Evolutionary conservation across 2,797 vertebrate species (phyloP).

Genomic region (Apogon talboti): DNA sequence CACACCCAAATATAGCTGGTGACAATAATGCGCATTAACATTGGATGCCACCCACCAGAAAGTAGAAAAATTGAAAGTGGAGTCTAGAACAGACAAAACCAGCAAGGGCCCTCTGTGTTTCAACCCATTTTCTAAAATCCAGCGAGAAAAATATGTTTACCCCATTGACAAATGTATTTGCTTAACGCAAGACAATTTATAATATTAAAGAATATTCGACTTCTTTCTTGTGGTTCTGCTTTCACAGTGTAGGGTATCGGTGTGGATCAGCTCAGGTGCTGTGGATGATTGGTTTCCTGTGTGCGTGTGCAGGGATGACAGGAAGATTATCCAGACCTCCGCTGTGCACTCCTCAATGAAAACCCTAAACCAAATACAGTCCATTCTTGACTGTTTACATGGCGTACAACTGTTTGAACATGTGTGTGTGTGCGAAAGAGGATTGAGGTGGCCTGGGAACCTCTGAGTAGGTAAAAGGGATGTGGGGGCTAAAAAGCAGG

Average conservation of each 20-base stretch:
- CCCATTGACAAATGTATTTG: too few species aligned
- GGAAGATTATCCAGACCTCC: slow-evolving; percentile 50
- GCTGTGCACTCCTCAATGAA: slow-evolving; percentile 35
- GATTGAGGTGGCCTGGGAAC: slow-evolving; percentile 39
- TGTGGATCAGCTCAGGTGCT: slow-evolving; percentile 10
- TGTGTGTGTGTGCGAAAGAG: slow-evolving; percentile 20
- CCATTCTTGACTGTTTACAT: slow-evolving; percentile 34
- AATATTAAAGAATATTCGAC: too few species aligned
- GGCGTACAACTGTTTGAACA: background rate
- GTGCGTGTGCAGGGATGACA: slow-evolving; percentile 48
- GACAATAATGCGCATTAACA: too few species aligned
- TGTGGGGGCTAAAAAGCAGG: slow-evolving; percentile 47
- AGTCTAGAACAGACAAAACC: too few species aligned
- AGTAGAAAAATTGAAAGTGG: too few species aligned
- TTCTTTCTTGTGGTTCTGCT: too few species aligned
- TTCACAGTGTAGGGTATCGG: background rate
- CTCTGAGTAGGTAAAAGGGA: slow-evolving; percentile 40
- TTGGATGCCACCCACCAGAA: too few species aligned
- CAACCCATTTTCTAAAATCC: too few species aligned
- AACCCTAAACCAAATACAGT: slow-evolving; percentile 30
- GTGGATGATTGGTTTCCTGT: slow-evolving; percentile 52
- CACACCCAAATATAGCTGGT: too few species aligned
- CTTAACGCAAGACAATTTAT: too few species aligned
- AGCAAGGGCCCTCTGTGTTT: too few species aligned
- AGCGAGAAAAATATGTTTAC: too few species aligned